Conservation (phyloP, 2,113 vertebrate species). For the Azemiops feae region DNA sequence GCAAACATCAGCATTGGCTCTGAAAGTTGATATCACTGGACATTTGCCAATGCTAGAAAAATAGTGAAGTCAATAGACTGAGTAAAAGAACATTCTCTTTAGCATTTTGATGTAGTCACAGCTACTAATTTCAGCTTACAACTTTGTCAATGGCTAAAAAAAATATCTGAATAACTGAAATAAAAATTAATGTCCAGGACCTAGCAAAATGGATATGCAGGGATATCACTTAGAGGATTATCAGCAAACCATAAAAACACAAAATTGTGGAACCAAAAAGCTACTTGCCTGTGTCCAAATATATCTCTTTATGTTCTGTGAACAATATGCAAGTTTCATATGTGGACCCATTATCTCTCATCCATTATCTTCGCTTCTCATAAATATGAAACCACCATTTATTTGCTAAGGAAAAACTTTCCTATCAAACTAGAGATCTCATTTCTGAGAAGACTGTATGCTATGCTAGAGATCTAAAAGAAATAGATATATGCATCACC, state of each 20-base stretch:
- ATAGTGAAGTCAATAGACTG: background rate
- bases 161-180: constrained; percentile 25
- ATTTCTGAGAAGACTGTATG: background rate
- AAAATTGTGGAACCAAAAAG: background rate
- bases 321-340: fast-evolving
- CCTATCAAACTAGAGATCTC: background rate
- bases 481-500: background rate
- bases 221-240: background rate
- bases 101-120: background rate
- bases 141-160: background rate
- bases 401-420: background rate
- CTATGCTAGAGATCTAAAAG: background rate
- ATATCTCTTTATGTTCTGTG: background rate
- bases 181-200: constrained; percentile 29
- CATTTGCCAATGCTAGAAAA: background rate
- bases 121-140: background rate
- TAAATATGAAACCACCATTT: fast-evolving
- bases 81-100: background rate
- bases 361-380: background rate
- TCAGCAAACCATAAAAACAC: constrained; percentile 24
- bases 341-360: background rate
- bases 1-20: background rate
- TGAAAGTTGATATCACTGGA: background rate
- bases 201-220: background rate
- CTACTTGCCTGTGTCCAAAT: constrained; percentile 12